phyloP scores from a whole-genome alignment of 2,888 invertebrate genomes.

The Brenthis ino region DNA sequence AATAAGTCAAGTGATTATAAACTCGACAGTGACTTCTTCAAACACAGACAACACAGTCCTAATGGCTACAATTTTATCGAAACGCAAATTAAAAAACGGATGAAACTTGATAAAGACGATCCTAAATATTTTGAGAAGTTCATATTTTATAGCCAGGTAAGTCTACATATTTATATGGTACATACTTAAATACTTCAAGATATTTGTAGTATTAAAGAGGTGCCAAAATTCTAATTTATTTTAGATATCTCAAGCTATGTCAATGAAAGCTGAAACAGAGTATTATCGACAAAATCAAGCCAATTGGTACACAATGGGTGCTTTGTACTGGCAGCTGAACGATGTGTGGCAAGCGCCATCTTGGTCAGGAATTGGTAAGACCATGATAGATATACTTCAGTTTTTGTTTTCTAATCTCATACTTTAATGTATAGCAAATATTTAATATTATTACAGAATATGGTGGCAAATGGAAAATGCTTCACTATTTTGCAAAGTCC shows the following conservation, averaged over 20 bases:
- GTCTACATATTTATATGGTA: neutral
- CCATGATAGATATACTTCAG: neutral
- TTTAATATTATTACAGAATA: conserved; percentile 79
- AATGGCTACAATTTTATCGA: conserved; percentile 86
- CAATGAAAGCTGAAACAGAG: conserved; percentile 93
- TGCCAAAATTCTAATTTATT: neutral
- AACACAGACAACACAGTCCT: conserved; percentile 94
- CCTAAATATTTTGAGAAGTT: conserved; percentile 84
- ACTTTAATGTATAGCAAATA: too few species aligned
- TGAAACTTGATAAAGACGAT: conserved; percentile 81
- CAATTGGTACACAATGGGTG: conserved; percentile 93
- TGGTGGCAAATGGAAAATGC: conserved; percentile 91
- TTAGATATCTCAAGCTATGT: conserved; percentile 93
- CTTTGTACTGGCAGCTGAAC: conserved; percentile 98
- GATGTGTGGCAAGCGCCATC: conserved; percentile 99
- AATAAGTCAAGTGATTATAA: conserved; percentile 74
- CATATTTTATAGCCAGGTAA: conserved; percentile 93
- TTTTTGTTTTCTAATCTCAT: too few species aligned
- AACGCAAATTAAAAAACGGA: conserved; percentile 83
- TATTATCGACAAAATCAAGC: conserved; percentile 85
- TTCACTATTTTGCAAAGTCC: conserved; percentile 93
- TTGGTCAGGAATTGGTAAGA: conserved; percentile 93
- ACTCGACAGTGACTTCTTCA: conserved; percentile 83
- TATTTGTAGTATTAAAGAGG: neutral
- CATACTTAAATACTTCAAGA: neutral